phyloP scores from a whole-genome alignment of 2,888 invertebrate species.

The Xestia sexstrigata region DNA sequence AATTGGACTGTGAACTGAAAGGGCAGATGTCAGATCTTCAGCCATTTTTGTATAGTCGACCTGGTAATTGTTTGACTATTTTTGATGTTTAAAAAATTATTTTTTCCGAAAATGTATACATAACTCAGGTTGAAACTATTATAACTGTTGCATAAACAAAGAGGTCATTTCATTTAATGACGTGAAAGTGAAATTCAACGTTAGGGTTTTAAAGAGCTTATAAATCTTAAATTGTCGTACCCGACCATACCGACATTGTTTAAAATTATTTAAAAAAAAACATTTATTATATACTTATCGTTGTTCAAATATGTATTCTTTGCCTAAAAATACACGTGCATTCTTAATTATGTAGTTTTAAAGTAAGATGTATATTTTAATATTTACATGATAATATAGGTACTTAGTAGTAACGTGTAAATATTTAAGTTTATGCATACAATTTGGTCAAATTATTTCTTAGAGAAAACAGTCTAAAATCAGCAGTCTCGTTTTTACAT shows the following conservation, averaged over 20 bases:
- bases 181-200: not conserved
- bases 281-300: too few relatives aligned
- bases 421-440: not conserved
- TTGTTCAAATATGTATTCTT: not conserved
- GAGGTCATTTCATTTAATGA: not conserved
- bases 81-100: not conserved
- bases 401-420: not conserved
- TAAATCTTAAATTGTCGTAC: not conserved
- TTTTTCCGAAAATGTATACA: not conserved
- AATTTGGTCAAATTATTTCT: not conserved
- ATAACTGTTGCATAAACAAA: not conserved
- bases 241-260: not conserved
- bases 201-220: not conserved
- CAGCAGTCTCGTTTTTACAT: constrained; percentile 6
- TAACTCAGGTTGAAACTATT: not conserved
- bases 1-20: constrained; percentile 28
- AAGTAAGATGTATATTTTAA: not conserved
- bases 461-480: not conserved
- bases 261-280: too few relatives aligned
- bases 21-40: not conserved
- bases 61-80: not conserved
- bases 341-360: too few relatives aligned
- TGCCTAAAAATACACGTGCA: not conserved
- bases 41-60: not conserved
- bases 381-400: not conserved